Conservation (phyloP, 2,113 vertebrate species). For the Numida meleagris region DNA sequence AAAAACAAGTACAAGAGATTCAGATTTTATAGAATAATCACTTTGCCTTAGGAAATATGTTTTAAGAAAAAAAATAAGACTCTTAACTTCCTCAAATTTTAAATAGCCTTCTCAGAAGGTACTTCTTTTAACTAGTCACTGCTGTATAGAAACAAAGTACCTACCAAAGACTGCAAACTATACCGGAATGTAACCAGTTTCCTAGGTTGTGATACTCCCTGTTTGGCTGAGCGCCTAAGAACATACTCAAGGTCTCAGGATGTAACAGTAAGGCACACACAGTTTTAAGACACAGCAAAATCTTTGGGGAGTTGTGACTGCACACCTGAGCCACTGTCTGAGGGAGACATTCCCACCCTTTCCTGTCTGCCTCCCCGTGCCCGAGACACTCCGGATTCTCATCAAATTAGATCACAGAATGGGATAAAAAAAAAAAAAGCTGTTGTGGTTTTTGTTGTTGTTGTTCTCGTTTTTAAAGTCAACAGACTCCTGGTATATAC, state of each 20-base stretch:
- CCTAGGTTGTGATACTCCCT: not conserved
- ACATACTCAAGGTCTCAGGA: not conserved
- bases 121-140: slow-evolving; percentile 5
- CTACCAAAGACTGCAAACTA: not conserved
- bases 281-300: not conserved
- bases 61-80: not conserved
- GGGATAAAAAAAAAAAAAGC: not conserved
- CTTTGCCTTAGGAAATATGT: not conserved
- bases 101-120: not conserved
- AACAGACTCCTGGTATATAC: not conserved
- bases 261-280: not conserved
- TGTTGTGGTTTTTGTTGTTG: not conserved
- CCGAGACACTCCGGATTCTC: not conserved
- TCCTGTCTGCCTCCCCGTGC: not conserved
- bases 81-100: not conserved
- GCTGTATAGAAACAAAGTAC: not conserved
- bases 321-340: not conserved
- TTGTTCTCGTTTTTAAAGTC: not conserved
- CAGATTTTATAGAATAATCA: not conserved
- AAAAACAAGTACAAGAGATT: not conserved
- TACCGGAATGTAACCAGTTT: not conserved
- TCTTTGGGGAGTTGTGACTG: not conserved
- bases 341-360: not conserved
- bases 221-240: not conserved
- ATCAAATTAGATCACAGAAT: not conserved